Evolutionary conservation across 2,888 invertebrate species (phyloP), one percentile per base, ranked within the genome.

Genomic region (Thysanoteuthis rhombus): DNA sequence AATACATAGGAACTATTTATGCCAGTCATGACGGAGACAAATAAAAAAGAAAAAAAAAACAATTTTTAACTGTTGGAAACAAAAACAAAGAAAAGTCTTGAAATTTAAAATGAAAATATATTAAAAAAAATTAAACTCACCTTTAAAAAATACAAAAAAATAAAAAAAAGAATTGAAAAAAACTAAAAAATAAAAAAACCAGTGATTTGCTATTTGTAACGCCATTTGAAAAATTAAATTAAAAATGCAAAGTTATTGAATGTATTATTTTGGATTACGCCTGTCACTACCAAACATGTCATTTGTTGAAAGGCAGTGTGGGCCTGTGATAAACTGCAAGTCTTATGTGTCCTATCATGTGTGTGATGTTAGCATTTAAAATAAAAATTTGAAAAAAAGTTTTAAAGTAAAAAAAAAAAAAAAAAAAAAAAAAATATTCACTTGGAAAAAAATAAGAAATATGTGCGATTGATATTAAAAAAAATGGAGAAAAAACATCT

Each of bases 261-360:
- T 45, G n/a, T 92, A 39, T 92, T 40, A n/a, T 75, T 75, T 75
- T 75, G 75, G 75, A 75, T 75, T 75, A n/a, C 75, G 75, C 75
- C 75, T 75, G 75, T 75, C 45, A 92, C 92, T 92, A 45, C 45
- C 45, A 92, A 45, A 92, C 92, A 92, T 92, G 92, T 92, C 42
- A 39, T 91, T 36, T 28, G 40, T 92, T 40, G 42, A 45, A 92
- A 92, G 32, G 92, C 92, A 45, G 92, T 47, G 93, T 58, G 52
- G 93, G 58, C 93, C 93, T 47, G 93, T 93, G 93, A 93, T 93
- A 93, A 92, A 92, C 93, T 93, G 93, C 52, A 93, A 58, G 47
- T 58, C 58, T 93, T 58, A 19, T 93, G 52, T 93, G 93, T 58
- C 52, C 52, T 93, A 58, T 58, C 28, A 38, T 93, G 38, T 93